Evolutionary conservation across 2,113 vertebrate species (phyloP).

Genomic region (Gobio gobio): DNA sequence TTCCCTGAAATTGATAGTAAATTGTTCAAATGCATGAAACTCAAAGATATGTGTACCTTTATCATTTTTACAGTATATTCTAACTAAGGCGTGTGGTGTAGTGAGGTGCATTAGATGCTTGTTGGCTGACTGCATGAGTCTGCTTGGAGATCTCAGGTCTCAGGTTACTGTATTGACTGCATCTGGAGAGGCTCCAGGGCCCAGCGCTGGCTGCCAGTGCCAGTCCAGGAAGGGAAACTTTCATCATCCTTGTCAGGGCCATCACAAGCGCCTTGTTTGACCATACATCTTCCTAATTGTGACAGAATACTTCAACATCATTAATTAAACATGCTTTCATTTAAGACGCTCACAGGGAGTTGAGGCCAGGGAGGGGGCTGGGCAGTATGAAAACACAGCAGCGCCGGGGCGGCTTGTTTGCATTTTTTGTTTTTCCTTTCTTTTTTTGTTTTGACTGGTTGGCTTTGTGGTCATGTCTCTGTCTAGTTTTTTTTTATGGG

Average conservation of each 20-base stretch:
- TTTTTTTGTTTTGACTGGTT: slow-evolving; percentile 40
- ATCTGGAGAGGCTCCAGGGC: slow-evolving; percentile 74
- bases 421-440: not conserved
- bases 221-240: slow-evolving; percentile 84
- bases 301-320: slow-evolving; percentile 96
- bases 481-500: slow-evolving; percentile 20
- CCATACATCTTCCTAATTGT: slow-evolving; percentile 98
- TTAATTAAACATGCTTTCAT: slow-evolving; percentile 95
- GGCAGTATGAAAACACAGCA: slow-evolving; percentile 37
- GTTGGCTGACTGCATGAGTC: slow-evolving; percentile 37
- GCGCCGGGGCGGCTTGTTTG: not conserved
- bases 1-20: not conserved
- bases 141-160: slow-evolving; percentile 56
- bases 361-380: slow-evolving; percentile 44
- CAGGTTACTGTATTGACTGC: slow-evolving; percentile 81
- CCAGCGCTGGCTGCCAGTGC: slow-evolving; percentile 86
- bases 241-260: slow-evolving; percentile 95
- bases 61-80: not conserved
- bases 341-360: slow-evolving; percentile 70
- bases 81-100: not conserved
- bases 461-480: slow-evolving; percentile 15
- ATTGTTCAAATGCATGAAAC: not conserved
- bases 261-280: slow-evolving; percentile 94
- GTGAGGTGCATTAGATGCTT: slow-evolving; percentile 9
- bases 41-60: not conserved